These are phyloP conservation scores for Lutraria rhynchaena DNA, from an alignment of 1,140 invertebrate species.

Conservation along the genomic window DNA sequence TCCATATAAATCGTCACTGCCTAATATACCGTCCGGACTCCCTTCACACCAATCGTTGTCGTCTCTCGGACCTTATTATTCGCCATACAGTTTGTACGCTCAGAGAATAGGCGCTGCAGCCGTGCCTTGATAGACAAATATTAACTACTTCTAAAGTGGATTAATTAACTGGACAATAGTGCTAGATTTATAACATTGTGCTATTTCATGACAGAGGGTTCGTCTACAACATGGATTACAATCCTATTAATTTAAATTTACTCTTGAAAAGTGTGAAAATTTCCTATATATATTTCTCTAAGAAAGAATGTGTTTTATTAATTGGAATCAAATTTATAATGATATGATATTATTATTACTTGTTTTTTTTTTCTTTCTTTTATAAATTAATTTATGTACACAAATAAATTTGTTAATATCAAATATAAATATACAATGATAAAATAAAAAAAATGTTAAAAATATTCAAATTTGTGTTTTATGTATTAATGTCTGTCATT, in stretches of 20 bases:
- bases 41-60: constrained; percentile 86
- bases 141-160: not conserved
- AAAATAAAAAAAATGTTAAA: not conserved
- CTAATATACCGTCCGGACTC: constrained; percentile 65
- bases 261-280: too few relatives aligned
- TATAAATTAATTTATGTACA: not conserved
- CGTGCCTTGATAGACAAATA: constrained; percentile 82
- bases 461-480: not conserved
- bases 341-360: not conserved
- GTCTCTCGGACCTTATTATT: constrained; percentile 88
- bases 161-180: not conserved
- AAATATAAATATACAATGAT: not conserved
- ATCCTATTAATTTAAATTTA: too few relatives aligned
- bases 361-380: not conserved
- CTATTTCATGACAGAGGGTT: too few relatives aligned
- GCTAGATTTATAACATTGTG: not conserved
- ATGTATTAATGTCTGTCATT: too few relatives aligned
- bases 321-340: too few relatives aligned
- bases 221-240: too few relatives aligned
- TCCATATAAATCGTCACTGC: constrained; percentile 86
- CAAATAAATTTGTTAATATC: not conserved
- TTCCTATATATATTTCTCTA: too few relatives aligned
- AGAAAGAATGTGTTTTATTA: too few relatives aligned
- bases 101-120: constrained; percentile 93
- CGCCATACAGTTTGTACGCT: constrained; percentile 94